These are phyloP conservation scores for Euura lappo DNA, from an alignment of 1,140 invertebrate genomes.

Conservation along the genomic window DNA sequence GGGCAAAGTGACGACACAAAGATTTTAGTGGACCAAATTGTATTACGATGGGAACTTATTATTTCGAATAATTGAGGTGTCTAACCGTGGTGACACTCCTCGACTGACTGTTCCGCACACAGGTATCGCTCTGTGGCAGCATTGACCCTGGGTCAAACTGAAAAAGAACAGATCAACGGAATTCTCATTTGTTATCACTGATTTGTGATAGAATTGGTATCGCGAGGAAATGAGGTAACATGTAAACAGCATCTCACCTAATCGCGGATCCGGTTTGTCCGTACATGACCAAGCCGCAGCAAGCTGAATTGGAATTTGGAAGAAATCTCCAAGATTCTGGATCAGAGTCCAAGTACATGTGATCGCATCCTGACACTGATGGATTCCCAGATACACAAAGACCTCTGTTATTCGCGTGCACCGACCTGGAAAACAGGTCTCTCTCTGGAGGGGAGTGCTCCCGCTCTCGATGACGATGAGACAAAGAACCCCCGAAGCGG, in stretches of 20 bases:
- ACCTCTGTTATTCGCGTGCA: background rate
- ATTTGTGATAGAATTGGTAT: background rate
- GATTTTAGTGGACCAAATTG: too few relatives aligned
- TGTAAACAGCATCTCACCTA: constrained; percentile 12
- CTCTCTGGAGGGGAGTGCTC: constrained; percentile 25
- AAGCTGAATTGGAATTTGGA: constrained; percentile 17
- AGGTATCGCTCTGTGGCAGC: constrained; percentile 15
- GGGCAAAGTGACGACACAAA: too few relatives aligned
- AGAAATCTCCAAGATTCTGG: background rate
- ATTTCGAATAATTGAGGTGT: background rate
- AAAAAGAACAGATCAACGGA: background rate
- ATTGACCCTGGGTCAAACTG: constrained; percentile 12
- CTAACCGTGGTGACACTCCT: constrained; percentile 21
- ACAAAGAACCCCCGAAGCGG: background rate
- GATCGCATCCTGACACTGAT: background rate
- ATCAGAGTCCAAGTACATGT: background rate
- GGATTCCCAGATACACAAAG: background rate
- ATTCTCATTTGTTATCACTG: too few relatives aligned
- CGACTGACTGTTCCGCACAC: constrained; percentile 24
- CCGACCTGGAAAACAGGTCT: constrained; percentile 7
- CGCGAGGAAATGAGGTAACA: background rate
- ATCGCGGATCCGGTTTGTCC: constrained; percentile 17
- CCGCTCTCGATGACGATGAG: background rate
- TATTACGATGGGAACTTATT: too few relatives aligned
- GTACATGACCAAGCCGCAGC: constrained; percentile 26